Evolutionary conservation across 2,113 vertebrate species (phyloP).

Genomic region (Psophia crepitans): DNA sequence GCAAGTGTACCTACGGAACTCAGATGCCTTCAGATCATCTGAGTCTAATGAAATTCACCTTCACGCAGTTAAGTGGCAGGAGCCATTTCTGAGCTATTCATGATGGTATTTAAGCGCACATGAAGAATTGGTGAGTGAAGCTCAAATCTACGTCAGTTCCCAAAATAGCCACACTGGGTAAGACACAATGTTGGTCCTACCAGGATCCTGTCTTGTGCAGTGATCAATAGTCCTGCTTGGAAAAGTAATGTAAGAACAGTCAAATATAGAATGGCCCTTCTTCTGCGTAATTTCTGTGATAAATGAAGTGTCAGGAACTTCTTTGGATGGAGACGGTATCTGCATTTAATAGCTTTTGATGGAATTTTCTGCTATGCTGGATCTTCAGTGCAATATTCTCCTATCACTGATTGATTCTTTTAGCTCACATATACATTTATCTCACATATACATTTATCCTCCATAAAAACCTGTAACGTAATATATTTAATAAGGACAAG

Average conservation of each 20-base stretch:
- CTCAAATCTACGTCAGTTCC: background rate
- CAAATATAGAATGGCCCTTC: conserved; percentile 13
- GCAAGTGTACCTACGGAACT: background rate
- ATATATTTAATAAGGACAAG: background rate
- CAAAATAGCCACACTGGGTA: background rate
- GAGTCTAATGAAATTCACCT: background rate
- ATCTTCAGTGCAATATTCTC: background rate
- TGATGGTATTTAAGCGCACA: background rate
- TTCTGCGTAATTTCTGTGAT: background rate
- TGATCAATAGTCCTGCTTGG: background rate
- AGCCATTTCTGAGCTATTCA: background rate
- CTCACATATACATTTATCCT: background rate
- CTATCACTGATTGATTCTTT: background rate
- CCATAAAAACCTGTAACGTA: background rate
- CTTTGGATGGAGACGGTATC: background rate
- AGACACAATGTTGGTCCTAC: background rate
- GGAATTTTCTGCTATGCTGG: background rate
- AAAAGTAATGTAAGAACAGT: background rate
- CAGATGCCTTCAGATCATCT: background rate
- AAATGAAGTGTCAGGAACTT: conserved; percentile 17
- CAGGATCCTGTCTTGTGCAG: background rate
- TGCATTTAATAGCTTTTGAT: conserved; percentile 11
- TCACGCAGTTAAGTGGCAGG: background rate
- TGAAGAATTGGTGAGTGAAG: background rate
- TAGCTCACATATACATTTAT: background rate